Evolutionary conservation across 2,888 invertebrate genomes (phyloP).

Genomic region (Melieria crassipennis): DNA sequence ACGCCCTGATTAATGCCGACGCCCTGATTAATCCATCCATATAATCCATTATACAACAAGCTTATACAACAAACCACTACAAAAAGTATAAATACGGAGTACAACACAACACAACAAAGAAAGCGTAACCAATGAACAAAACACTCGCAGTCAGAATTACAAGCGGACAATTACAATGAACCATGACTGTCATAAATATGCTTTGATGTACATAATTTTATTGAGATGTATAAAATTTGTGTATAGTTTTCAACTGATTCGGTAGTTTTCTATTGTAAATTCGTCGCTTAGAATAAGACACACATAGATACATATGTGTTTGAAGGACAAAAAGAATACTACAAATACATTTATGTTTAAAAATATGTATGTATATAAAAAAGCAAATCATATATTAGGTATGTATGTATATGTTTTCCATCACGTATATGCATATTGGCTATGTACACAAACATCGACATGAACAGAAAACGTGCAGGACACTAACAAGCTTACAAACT

Average conservation of each 20-base stretch:
- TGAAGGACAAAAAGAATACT: too few species aligned
- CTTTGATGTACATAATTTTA: conserved; percentile 21
- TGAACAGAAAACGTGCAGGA: conserved; percentile 3
- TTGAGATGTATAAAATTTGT: too few species aligned
- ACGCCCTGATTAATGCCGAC: too few species aligned
- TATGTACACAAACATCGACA: conserved; percentile 21
- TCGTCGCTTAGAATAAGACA: too few species aligned
- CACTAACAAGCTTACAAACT: conserved; percentile 41
- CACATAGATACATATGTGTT: too few species aligned
- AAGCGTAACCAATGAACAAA: background rate
- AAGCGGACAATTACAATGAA: background rate
- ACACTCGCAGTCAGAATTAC: conserved; percentile 6
- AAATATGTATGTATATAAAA: conserved; percentile 40
- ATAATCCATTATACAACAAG: too few species aligned
- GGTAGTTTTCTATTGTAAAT: too few species aligned
- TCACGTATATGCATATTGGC: background rate
- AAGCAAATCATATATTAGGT: conserved; percentile 47
- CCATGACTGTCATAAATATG: background rate
- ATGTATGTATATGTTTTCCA: background rate
- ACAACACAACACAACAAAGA: too few species aligned
- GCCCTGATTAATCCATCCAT: too few species aligned
- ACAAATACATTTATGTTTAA: conserved; percentile 23
- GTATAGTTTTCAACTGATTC: too few species aligned
- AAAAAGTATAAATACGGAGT: too few species aligned
- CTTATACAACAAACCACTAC: too few species aligned